Percentiles rank a stretch among this genome's conserved stretches.
phyloP scores from a whole-genome alignment of 2,113 vertebrate species.

The Verasper variegatus region DNA sequence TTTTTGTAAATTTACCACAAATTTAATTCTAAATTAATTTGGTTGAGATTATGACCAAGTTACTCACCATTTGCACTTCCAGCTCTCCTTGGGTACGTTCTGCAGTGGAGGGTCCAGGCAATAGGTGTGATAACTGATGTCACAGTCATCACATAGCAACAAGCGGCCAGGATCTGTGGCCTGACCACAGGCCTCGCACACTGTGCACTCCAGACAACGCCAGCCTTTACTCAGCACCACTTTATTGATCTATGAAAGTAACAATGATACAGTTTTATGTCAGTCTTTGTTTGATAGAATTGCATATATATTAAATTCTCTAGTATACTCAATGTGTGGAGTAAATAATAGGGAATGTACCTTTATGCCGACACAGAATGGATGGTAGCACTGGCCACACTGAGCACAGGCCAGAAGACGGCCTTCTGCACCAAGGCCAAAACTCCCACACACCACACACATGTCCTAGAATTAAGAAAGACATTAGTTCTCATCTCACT shows the following conservation, averaged over 20 bases:
- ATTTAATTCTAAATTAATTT: background rate
- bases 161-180: conserved; percentile 94
- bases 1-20: background rate
- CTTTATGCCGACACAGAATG: conserved; percentile 98
- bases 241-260: conserved; percentile 89
- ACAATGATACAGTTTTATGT: background rate
- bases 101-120: conserved; percentile 96
- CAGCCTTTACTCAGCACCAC: conserved; percentile 98
- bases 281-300: background rate
- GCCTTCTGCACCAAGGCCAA: conserved; percentile 95
- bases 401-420: conserved; percentile 94
- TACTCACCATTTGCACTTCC: conserved; percentile 97
- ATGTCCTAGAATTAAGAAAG: conserved; percentile 87
- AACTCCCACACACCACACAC: conserved; percentile 98
- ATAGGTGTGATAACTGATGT: conserved; percentile 99
- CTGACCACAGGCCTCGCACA: conserved; percentile 97
- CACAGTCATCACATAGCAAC: conserved; percentile 95
- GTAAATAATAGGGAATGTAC: conserved; percentile 72
- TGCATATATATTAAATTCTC: background rate
- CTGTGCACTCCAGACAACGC: conserved; percentile 97
- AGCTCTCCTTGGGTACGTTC: conserved; percentile 97
- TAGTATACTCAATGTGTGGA: background rate
- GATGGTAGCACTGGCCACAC: conserved; percentile 98
- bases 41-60: background rate
- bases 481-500: background rate